A percentile compares a stretch with the other conserved stretches of the same genome.
Conservation (phyloP, 2,797 vertebrate genomes). For the Spheniscus humboldti region DNA sequence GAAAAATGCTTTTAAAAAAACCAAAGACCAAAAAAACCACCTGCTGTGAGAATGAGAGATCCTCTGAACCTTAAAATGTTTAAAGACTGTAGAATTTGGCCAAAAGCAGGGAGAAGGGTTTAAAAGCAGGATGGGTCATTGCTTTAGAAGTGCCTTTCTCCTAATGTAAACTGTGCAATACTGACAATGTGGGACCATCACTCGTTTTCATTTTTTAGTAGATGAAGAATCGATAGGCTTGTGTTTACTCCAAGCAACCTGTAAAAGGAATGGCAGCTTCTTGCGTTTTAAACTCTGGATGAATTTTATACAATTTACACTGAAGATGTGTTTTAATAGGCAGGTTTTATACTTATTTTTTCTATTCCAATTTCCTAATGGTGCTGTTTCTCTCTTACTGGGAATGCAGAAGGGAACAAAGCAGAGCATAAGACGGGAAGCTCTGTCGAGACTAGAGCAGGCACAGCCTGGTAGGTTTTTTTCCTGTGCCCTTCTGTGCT, state of each 20-base stretch:
- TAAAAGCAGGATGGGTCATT: neutral
- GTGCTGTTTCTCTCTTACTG: neutral
- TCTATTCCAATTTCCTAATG: neutral
- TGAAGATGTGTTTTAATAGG: neutral
- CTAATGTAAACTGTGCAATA: too few species aligned
- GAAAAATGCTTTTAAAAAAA: neutral
- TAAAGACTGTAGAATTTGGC: neutral
- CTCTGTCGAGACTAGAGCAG: neutral
- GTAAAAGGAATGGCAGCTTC: neutral
- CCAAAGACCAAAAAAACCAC: neutral
- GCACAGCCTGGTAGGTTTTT: neutral
- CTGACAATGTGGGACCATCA: neutral
- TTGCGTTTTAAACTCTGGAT: neutral
- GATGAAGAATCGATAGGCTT: neutral
- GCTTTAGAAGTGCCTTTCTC: neutral
- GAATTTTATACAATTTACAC: neutral
- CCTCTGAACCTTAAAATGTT: neutral
- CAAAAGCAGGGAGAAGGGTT: neutral
- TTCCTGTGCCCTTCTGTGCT: neutral
- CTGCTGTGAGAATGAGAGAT: neutral
- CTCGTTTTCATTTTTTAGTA: neutral
- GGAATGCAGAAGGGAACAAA: neutral
- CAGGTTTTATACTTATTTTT: neutral
- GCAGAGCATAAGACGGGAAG: neutral
- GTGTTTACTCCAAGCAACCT: neutral